These are phyloP conservation scores for Marronus borbonicus DNA, from an alignment of 2,888 invertebrate genomes.

Conservation along the genomic window DNA sequence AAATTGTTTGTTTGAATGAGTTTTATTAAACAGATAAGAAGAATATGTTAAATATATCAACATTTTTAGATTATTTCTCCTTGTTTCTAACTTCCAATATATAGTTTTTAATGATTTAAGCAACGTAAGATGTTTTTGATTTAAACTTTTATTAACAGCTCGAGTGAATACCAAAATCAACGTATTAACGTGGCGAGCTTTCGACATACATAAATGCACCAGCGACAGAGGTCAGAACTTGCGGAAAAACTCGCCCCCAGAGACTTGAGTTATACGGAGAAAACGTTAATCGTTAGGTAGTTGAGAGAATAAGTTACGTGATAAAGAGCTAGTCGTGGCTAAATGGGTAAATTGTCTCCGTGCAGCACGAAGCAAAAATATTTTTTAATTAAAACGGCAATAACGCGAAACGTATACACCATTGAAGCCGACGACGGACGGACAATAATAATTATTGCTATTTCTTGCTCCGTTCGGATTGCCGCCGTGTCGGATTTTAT, in stretches of 20 bases:
- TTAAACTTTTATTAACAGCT: too few species aligned
- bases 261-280: slow-evolving; percentile 10
- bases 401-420: slow-evolving; percentile 25
- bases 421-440: background rate
- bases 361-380: slow-evolving; percentile 22
- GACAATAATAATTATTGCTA: background rate
- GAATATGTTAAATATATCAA: too few species aligned
- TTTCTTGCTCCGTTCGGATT: slow-evolving; percentile 16
- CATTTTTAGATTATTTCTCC: too few species aligned
- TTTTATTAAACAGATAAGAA: too few species aligned
- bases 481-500: slow-evolving; percentile 43
- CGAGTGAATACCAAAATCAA: background rate
- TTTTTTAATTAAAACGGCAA: slow-evolving; percentile 43
- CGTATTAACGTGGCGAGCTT: background rate
- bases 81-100: too few species aligned
- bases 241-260: slow-evolving; percentile 21
- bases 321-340: slow-evolving; percentile 33
- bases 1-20: too few species aligned
- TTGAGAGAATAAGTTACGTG: slow-evolving; percentile 38
- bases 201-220: background rate
- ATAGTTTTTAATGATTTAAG: too few species aligned
- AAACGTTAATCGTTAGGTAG: slow-evolving; percentile 42
- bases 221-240: background rate
- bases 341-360: slow-evolving; percentile 27
- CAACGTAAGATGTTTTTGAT: too few species aligned